Base-by-base conservation (phyloP, 2,113 vertebrate genomes). In the Oreochromis tanganicae region DNA sequence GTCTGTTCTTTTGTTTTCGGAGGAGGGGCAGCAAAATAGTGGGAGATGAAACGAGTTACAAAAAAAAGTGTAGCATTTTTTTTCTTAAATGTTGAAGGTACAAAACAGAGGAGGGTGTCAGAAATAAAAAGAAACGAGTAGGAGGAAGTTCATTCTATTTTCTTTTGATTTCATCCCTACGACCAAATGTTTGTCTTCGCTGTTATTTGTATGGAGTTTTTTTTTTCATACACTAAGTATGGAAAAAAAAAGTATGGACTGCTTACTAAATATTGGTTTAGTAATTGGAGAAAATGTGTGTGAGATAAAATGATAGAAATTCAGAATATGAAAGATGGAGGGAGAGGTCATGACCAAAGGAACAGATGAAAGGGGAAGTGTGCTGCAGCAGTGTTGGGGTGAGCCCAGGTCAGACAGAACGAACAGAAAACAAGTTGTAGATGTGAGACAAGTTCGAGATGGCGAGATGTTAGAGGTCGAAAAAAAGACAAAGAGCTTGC, bases 401-500 rank as follows among this genome's bases (percentile, higher is more conserved):
- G 82, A 85, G 82, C 66, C 2, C 71, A 32, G 85, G 83, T 85
- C 86, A 84, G 34, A 71, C 7, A 61, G 75, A 89, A 88, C 16
- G 19, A 87, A 92, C 81, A 86, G 63, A 84, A 85, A 87, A 92
- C 61, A 82, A 90, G 82, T 83, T 71, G 78, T 50, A 87, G 87
- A 88, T 56, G 50, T 78, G 81, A 88, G 81, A 89, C 88, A 80
- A 78, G 85, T 9, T 50, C 17, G n/a, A 88, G 79, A 59, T 68
- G 61, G 63, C 57, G 50, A 79, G 66, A 92, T 52, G 11, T 79
- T 43, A 38, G 88, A 93, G 89, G 86, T 90, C 79, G 6, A 66
- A 52, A 82, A 88, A 82, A 89, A 84, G 68, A 91, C 93, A 93
- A 87, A 84, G 71, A 88, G 81, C 38, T 68, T 41, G 82, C 84